These are phyloP conservation scores for Eumaeus atala DNA, from an alignment of 1,140 invertebrate genomes.

Conservation along the genomic window DNA sequence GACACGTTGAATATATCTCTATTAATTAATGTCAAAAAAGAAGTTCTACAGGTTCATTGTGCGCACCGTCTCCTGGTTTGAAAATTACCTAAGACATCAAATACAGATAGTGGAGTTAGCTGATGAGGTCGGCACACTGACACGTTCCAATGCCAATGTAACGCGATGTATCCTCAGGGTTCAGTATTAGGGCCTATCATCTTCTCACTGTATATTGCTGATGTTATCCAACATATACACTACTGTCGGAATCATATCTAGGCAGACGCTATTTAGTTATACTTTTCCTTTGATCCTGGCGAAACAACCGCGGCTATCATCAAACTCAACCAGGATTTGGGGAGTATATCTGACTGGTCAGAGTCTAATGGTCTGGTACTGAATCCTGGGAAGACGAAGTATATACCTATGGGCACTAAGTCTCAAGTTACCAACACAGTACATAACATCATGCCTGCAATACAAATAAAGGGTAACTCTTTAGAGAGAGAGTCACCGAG, in stretches of 20 bases:
- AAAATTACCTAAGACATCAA: not conserved
- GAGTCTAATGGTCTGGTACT: not conserved
- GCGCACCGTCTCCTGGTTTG: not conserved
- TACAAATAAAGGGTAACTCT: constrained; percentile 5
- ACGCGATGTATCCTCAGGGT: not conserved
- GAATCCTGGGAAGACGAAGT: constrained; percentile 15
- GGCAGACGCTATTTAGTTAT: no score
- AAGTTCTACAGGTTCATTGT: not conserved
- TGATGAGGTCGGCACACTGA: not conserved
- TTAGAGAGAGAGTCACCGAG: constrained; percentile 19
- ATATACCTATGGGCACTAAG: constrained; percentile 11
- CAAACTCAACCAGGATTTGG: constrained; percentile 12
- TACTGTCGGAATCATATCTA: not conserved
- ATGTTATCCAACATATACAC: not conserved
- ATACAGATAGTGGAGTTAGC: not conserved
- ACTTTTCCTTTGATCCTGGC: no score
- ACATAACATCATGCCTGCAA: not conserved
- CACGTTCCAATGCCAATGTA: not conserved
- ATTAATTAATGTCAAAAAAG: not conserved
- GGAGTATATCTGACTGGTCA: constrained; percentile 13
- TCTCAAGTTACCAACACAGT: constrained; percentile 5
- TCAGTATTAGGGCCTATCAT: not conserved
- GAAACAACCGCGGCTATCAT: no score
- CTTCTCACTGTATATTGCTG: not conserved
- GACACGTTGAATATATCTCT: not conserved